Evolutionary conservation across 2,888 invertebrate species (phyloP), one percentile per base, ranked within the genome.

Genomic region (Drosophila cognata): DNA sequence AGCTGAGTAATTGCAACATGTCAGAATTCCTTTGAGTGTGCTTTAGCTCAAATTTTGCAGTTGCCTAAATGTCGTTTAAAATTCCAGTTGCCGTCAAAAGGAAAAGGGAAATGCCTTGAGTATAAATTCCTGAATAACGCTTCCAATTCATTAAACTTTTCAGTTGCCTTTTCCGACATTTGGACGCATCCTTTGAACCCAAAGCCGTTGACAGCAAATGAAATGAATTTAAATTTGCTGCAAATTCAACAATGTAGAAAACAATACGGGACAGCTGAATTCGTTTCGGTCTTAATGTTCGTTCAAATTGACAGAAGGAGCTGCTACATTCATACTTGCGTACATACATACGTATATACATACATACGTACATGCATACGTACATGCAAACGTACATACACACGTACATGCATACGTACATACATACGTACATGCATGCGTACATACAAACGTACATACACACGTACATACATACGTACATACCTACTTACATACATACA

Each of bases 101-200:
- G 55, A 71, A 56, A 57, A 46, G 60, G 25, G 18, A 60, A 71
- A 79, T 71, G 57, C 61, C 25, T 65, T 63, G 6, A 64, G 67
- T 63, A 48, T 62, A 60, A 67, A 82, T 82, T 65, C 77, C 71
- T 29, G 31, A 71, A 70, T 55, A 73, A 81, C 80, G 67, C 69
- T 85, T 85, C 71, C 79, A 81, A 74, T 83, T 85, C 84, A 85
- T 85, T 85, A 75, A 77, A 60, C 81, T 79, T 74, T 80, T 84
- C 69, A 31, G 64, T 60, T 80, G 66, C 69, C 70, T 46, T 77
- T 73, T 55, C n/a, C 53, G 36, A 41, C 57, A 71, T 57, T 61
- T 50, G 53, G 29, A 38, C 63, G 67, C 73, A 76, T 61, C 76
- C 71, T 79, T 81, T 81, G 73, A 71, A 73, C 76, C 76, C 76